Base-by-base conservation (phyloP, 1,140 invertebrate genomes). In the Panulirus ornatus region DNA sequence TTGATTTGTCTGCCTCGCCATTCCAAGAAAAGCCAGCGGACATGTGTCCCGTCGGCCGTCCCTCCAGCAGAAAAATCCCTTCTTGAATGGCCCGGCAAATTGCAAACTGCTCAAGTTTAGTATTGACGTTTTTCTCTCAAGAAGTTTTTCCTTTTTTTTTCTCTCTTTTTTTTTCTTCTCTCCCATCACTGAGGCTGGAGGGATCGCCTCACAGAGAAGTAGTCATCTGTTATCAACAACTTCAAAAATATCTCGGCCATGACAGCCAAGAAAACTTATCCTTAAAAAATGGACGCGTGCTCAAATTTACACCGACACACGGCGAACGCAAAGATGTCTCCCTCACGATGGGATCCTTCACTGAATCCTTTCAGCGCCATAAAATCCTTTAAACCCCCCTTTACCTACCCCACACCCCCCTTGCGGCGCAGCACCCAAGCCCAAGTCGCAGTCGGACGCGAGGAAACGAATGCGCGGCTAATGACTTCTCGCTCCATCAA, bases 401-500 rank as follows among this genome's bases (percentile, higher is more conserved):
- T 36, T 19, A 38, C 22, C 11, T 11, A 19, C 36, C 40, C 73
- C 16, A 73, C 27, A 34, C 5, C 78, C 27, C 22, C 44, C 5
- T n/a, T 1, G 44, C 27, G 63, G 16, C 2, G 22, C 19, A 79
- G 36, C 34, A 22, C 16, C 38, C 9, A 83, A 85, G 78, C 44
- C 84, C 44, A 93, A 78, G 88, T 78, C 86, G 40, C 44, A 63
- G 86, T 70, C 78, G 34, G 38, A 82, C 66, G 58, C 44, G 40
- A 71, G 84, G 40, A 47, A 73, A 44, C 90, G 90, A 91, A 91
- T 70, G 63, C 84, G 14, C 75, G 84, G 90, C 90, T 91, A 91
- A 91, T 91, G 90, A 91, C 90, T 91, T 91, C 90, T 85, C 90
- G 90, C 90, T 87, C 90, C 90, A 91, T 91, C 90, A 91, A 91